Evolutionary conservation across 2,797 vertebrate species (phyloP).

Genomic region (Fistularia commersonii): DNA sequence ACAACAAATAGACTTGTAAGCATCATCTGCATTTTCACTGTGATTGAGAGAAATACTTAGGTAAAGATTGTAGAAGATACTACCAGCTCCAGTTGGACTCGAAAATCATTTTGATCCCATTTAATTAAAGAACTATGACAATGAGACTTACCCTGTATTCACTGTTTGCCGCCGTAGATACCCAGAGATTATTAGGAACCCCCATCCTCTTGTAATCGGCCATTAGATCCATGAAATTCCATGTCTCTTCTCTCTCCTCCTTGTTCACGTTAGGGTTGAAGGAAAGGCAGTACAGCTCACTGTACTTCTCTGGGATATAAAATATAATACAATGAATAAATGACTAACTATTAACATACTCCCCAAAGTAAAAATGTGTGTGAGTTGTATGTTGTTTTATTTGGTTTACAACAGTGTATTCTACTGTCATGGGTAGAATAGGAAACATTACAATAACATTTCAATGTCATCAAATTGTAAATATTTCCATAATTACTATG

Average conservation of each 20-base stretch:
- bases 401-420: too few relatives aligned
- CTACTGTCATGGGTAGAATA: too few relatives aligned
- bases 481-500: too few relatives aligned
- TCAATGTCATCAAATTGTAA: too few relatives aligned
- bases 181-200: conserved; percentile 87
- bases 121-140: too few relatives aligned
- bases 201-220: conserved; percentile 91
- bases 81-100: too few relatives aligned
- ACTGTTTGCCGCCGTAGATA: conserved; percentile 85
- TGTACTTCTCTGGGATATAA: conserved; percentile 81
- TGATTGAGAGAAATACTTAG: too few relatives aligned
- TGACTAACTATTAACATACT: background rate
- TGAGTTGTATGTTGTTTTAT: background rate
- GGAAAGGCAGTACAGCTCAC: conserved; percentile 94
- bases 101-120: too few relatives aligned
- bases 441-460: too few relatives aligned
- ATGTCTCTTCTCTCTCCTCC: conserved; percentile 86
- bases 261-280: conserved; percentile 92
- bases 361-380: background rate
- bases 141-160: conserved; percentile 91
- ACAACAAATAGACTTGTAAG: too few relatives aligned
- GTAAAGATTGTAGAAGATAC: too few relatives aligned
- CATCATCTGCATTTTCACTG: too few relatives aligned
- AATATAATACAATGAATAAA: background rate
- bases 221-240: conserved; percentile 81